Conservation (phyloP, 2,113 vertebrate species). For the Dendropsophus ebraccatus region DNA sequence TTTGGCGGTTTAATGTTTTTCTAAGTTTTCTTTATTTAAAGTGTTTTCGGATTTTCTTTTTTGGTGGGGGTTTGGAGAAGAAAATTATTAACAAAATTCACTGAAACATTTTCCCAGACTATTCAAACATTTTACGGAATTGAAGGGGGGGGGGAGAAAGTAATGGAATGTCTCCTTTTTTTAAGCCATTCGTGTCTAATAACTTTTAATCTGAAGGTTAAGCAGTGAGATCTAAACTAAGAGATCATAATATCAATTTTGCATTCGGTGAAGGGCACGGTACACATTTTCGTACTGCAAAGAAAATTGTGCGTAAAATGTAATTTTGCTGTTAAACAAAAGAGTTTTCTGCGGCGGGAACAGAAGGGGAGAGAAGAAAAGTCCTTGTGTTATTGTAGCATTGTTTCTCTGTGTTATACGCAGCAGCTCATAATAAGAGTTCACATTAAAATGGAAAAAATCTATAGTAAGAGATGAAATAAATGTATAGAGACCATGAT, state of each 20-base stretch:
- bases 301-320: conserved; percentile 83
- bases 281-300: conserved; percentile 75
- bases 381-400: conserved; percentile 4
- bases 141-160: conserved; percentile 60
- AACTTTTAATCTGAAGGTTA: conserved; percentile 86
- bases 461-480: conserved; percentile 29
- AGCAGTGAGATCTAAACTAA: conserved; percentile 84
- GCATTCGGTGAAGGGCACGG: conserved; percentile 83
- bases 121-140: conserved; percentile 8
- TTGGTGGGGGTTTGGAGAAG: neutral
- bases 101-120: conserved; percentile 10
- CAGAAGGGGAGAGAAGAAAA: neutral
- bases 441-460: conserved; percentile 10
- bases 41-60: neutral
- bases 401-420: conserved; percentile 29
- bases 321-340: conserved; percentile 74
- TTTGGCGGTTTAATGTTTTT: conserved; percentile 62
- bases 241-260: conserved; percentile 83
- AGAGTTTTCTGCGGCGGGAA: neutral
- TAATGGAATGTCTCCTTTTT: conserved; percentile 71
- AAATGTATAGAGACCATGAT: conserved; percentile 11
- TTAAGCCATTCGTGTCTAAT: conserved; percentile 82
- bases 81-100: conserved; percentile 37
- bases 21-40: conserved; percentile 30
- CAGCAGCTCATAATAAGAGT: neutral